These are phyloP conservation scores for Sinocyclocheilus grahami DNA, from an alignment of 2,113 vertebrate genomes.

Conservation along the genomic window DNA sequence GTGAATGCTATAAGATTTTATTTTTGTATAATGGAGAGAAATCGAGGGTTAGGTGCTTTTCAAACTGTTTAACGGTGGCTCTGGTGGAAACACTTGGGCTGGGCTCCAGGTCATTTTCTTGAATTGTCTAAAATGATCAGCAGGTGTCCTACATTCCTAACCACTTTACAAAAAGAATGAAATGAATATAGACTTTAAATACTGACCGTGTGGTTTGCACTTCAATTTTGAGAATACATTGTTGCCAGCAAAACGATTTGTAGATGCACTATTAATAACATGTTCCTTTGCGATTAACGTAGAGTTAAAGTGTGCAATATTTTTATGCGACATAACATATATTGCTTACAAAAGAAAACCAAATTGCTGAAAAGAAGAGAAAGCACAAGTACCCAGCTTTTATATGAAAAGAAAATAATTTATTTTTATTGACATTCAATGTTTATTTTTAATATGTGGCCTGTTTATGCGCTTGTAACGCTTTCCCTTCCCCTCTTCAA, in stretches of 20 bases:
- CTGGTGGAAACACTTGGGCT: conserved; percentile 25
- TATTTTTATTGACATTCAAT: conserved; percentile 64
- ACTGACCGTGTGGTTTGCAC: conserved; percentile 28
- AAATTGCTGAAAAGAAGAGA: conserved; percentile 56
- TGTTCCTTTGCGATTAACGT: conserved; percentile 45
- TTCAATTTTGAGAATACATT: conserved; percentile 37
- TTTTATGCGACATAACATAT: conserved; percentile 29
- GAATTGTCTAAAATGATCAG: conserved; percentile 45
- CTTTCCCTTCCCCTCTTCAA: conserved; percentile 43
- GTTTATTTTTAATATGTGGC: conserved; percentile 56
- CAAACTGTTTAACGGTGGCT: conserved; percentile 40
- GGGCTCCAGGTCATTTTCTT: conserved; percentile 25
- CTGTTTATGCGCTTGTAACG: conserved; percentile 53
- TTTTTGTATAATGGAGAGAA: conserved; percentile 50
- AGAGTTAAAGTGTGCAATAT: conserved; percentile 40
- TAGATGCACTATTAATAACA: conserved; percentile 50
- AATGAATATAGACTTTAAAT: conserved; percentile 46
- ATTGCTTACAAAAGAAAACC: conserved; percentile 54
- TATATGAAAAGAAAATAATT: conserved; percentile 63
- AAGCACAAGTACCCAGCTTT: conserved; percentile 57
- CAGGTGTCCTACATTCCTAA: conserved; percentile 46
- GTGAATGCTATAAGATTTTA: conserved; percentile 46
- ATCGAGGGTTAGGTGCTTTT: conserved; percentile 40
- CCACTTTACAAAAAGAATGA: conserved; percentile 16
- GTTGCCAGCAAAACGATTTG: conserved; percentile 11